Evolutionary conservation across 2,113 vertebrate species (phyloP), one percentile per base, ranked within the genome.

Genomic region (Crotalus viridis): DNA sequence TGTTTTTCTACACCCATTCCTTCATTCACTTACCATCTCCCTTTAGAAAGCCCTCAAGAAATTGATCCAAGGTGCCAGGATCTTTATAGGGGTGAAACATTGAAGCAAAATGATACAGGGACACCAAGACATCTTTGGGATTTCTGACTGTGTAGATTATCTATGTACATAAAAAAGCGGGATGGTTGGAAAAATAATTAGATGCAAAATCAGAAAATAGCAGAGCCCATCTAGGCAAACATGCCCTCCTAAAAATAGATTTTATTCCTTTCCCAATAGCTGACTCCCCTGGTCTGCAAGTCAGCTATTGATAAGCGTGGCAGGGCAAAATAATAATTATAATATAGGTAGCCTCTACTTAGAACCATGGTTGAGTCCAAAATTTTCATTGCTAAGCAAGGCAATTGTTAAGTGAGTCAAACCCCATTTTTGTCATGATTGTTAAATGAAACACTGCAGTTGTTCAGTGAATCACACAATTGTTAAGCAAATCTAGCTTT

Each of bases 31-130:
- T 46, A 93, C 93, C 39, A 4, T 85, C 90, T 74, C 88, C 28
- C 55, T 96, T 94, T 89, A 97, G 43, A 22, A 93, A 90, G 7
- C 54, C 21, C 13, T 94, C 48, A 3, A 94, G 54, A 57, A 93
- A 87, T 13, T 87, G 92, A 91, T 97, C 96, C 55, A 1, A 88
- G 19, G 95, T 95, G 90, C 97, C 96, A 21, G 96, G 96, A 89
- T 99, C 98, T 8, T 98, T 98, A 95, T 98, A 95, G 92, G 96
- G 92, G 39, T 98, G 98, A 85, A 98, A 98, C 92, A 98, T 98
- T 1, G 98, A 96, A 0, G 98, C 98, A 43, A 99, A 98, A 48
- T 99, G 96, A 98, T 99, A 96, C 24, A 95, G 46, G 12, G 51
- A 57, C 4, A 97, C 96, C 0, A 94, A 5, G 2, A 97, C 95